Base-by-base conservation (phyloP, 2,888 invertebrate genomes). In the Aspidapion aeneum region DNA sequence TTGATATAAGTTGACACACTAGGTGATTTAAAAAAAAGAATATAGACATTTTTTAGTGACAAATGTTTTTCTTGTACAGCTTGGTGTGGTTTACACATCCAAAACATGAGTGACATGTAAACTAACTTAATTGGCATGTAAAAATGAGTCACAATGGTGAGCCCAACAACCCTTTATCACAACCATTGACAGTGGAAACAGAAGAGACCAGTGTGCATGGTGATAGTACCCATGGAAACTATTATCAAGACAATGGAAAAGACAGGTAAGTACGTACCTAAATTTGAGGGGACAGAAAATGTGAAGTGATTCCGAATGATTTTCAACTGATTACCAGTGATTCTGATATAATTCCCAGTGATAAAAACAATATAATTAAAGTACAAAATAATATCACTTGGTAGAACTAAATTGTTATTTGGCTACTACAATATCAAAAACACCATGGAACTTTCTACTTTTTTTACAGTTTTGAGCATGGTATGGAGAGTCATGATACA, bases 401-500 rank as follows among this genome's bases (percentile, higher is more conserved):
- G n/a, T n/a, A n/a, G n/a, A n/a, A n/a, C n/a, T n/a, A n/a, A n/a
- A n/a, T n/a, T n/a, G n/a, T n/a, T n/a, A n/a, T n/a, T n/a, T n/a
- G n/a, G n/a, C n/a, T n/a, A n/a, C n/a, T n/a, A n/a, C n/a, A n/a
- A n/a, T n/a, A n/a, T n/a, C n/a, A n/a, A n/a, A n/a, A n/a, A n/a
- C n/a, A n/a, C n/a, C n/a, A n/a, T n/a, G n/a, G n/a, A n/a, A n/a
- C n/a, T n/a, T n/a, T n/a, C n/a, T n/a, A n/a, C n/a, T n/a, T n/a
- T n/a, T n/a, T n/a, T n/a, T n/a, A n/a, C n/a, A 77, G 74, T 69
- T 77, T 75, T 64, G 76, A 72, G 67, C 74, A 74, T 55, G 73
- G 72, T 57, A 73, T 74, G 56, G 74, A 74, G 63, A 74, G 70
- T 65, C 73, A 79, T 65, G 86, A 85, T 72, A 84, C 84, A 74